Conservation (phyloP, 2,113 vertebrate species). For the Centropus unirufus region DNA sequence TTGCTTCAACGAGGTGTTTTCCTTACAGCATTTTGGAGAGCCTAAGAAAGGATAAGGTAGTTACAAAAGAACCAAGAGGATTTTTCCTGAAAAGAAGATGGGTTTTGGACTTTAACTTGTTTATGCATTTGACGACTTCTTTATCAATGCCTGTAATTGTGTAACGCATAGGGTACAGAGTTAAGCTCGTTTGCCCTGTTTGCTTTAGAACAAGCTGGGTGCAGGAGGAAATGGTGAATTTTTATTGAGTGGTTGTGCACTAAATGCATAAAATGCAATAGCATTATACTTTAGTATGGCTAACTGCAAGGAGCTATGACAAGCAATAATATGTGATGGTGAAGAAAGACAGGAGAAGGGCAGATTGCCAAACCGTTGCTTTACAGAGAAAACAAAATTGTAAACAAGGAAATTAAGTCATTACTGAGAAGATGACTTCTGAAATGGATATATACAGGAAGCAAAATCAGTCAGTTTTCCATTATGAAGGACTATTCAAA, state of each 20-base stretch:
- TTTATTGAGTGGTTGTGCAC: background rate
- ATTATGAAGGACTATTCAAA: background rate
- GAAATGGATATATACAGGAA: background rate
- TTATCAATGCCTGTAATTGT: background rate
- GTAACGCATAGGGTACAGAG: background rate
- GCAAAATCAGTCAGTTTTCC: constrained; percentile 15
- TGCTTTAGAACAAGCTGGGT: background rate
- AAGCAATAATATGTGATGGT: background rate
- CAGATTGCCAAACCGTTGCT: background rate
- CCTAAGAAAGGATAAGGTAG: background rate
- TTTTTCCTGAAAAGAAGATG: background rate
- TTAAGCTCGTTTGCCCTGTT: background rate
- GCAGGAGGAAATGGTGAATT: background rate
- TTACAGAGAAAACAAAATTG: background rate
- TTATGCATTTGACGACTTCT: background rate
- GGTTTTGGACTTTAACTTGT: background rate
- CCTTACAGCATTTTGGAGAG: background rate
- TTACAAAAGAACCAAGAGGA: background rate
- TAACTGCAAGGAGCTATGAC: background rate
- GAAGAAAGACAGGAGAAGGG: background rate
- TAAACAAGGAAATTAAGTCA: constrained; percentile 19
- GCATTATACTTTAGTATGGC: background rate
- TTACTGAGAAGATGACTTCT: constrained; percentile 19
- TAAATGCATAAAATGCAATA: background rate
- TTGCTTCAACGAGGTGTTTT: background rate